Evolutionary conservation across 2,113 vertebrate genomes (phyloP).

Genomic region (Leptobrachium ailaonicum): DNA sequence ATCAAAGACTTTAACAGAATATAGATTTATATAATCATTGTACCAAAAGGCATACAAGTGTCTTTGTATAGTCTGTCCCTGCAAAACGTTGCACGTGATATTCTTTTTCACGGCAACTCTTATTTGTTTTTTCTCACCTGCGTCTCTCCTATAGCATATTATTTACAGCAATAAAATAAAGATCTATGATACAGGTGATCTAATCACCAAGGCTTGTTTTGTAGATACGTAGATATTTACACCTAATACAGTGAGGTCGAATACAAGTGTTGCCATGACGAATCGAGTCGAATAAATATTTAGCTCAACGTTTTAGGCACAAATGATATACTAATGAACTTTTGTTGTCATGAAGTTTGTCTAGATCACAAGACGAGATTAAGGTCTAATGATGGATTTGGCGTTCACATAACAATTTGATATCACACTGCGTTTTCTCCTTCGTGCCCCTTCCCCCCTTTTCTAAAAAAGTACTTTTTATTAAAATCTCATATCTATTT

Average conservation of each 20-base stretch:
- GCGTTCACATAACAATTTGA: constrained; percentile 78
- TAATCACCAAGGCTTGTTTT: constrained; percentile 45
- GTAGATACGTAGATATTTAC: constrained; percentile 54
- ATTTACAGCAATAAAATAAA: constrained; percentile 36
- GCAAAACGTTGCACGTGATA: constrained; percentile 35
- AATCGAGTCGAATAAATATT: constrained; percentile 48
- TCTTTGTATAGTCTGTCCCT: constrained; percentile 13
- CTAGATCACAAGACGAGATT: constrained; percentile 73
- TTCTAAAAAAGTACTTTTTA: constrained; percentile 64
- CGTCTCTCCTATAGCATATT: constrained; percentile 22
- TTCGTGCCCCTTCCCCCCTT: constrained; percentile 38
- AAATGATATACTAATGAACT: constrained; percentile 73
- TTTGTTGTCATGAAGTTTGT: constrained; percentile 71
- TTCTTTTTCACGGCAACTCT: constrained; percentile 15
- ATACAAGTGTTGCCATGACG: constrained; percentile 21
- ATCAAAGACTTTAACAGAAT: constrained; percentile 18
- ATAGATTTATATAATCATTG: constrained; percentile 10
- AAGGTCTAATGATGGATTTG: constrained; percentile 81
- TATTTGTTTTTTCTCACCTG: constrained; percentile 8
- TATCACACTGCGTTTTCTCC: constrained; percentile 67
- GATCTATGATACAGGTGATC: constrained; percentile 30
- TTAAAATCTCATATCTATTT: constrained; percentile 59
- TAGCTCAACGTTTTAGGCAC: constrained; percentile 85
- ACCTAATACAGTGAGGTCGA: constrained; percentile 26
- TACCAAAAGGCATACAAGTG: constrained; percentile 39